phyloP scores from a whole-genome alignment of 2,797 vertebrate genomes.

The Tachyglossus aculeatus region DNA sequence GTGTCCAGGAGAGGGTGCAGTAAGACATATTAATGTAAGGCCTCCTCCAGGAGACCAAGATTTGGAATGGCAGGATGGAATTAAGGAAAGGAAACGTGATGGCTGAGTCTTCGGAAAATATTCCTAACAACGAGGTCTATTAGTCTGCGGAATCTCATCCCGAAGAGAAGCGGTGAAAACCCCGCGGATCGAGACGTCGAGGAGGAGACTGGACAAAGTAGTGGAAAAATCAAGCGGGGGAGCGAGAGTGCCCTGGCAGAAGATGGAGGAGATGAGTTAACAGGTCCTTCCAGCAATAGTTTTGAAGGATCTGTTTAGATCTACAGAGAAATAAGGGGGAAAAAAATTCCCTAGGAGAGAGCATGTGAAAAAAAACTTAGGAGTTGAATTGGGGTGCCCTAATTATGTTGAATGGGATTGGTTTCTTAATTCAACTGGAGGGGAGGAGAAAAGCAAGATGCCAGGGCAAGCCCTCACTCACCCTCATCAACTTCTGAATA shows the following conservation, averaged over 20 bases:
- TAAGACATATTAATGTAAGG: constrained; percentile 23
- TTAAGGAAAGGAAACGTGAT: constrained; percentile 39
- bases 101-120: constrained; percentile 50
- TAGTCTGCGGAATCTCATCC: constrained; percentile 37
- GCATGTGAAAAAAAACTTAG: not conserved
- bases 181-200: constrained; percentile 41
- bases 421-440: not conserved
- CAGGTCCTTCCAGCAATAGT: constrained; percentile 31
- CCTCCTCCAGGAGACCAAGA: constrained; percentile 36
- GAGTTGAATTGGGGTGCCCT: constrained; percentile 19
- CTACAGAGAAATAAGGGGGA: constrained; percentile 19
- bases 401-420: rapidly evolving
- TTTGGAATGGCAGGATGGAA: constrained; percentile 42
- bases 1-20: constrained; percentile 43
- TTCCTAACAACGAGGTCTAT: constrained; percentile 48
- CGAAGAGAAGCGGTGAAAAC: constrained; percentile 48
- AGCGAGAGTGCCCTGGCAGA: constrained; percentile 53
- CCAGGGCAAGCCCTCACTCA: not conserved
- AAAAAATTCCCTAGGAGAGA: not conserved
- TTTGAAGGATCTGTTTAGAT: constrained; percentile 58
- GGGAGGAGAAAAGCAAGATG: not conserved
- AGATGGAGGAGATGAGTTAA: not conserved
- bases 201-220: constrained; percentile 48
- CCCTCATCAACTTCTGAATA: not conserved
- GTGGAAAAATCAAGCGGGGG: constrained; percentile 54